Percentiles rank a stretch among this genome's conserved stretches.
Evolutionary conservation across 2,797 vertebrate genomes (phyloP).

Genomic region (Darevskia nairensis): DNA sequence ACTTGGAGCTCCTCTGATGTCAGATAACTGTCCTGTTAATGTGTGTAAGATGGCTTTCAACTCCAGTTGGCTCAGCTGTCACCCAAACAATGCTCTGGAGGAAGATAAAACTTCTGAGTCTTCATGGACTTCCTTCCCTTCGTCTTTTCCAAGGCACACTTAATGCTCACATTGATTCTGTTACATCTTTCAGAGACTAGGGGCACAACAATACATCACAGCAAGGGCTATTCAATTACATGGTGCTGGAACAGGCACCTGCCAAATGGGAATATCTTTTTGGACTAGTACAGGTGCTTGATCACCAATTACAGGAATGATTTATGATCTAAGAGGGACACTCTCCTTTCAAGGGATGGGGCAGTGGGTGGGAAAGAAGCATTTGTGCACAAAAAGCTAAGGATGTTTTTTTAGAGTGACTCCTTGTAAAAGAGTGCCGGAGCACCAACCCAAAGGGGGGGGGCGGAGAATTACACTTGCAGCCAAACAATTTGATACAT

Average conservation of each 20-base stretch:
- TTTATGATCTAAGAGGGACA: slow-evolving; percentile 45
- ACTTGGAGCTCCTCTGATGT: slow-evolving; percentile 20
- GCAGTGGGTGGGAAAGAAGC: no score
- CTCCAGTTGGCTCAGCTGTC: slow-evolving; percentile 45
- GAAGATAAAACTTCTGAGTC: slow-evolving; percentile 33
- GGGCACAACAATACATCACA: slow-evolving; percentile 34
- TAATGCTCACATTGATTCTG: slow-evolving; percentile 9
- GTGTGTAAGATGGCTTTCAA: slow-evolving; percentile 3
- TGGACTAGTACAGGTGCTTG: slow-evolving; percentile 50
- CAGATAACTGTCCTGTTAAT: slow-evolving; percentile 37
- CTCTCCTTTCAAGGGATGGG: not conserved
- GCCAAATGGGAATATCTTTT: slow-evolving; percentile 48
- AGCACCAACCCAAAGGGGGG: no score
- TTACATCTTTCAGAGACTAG: not conserved
- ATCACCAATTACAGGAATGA: slow-evolving; percentile 66
- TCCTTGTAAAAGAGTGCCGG: no score
- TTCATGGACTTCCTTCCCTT: slow-evolving; percentile 27
- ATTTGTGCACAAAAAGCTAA: no score
- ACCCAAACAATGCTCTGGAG: slow-evolving; percentile 20
- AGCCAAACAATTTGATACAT: no score
- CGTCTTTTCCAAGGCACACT: not conserved
- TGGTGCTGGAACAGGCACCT: slow-evolving; percentile 54
- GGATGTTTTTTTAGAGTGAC: no score
- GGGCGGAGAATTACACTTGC: no score
- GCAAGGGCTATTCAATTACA: slow-evolving; percentile 34